Percentiles rank a stretch among this genome's conserved stretches.
Evolutionary conservation across 2,797 vertebrate species (phyloP).

Genomic region (Hypotaenidia philippensis): DNA sequence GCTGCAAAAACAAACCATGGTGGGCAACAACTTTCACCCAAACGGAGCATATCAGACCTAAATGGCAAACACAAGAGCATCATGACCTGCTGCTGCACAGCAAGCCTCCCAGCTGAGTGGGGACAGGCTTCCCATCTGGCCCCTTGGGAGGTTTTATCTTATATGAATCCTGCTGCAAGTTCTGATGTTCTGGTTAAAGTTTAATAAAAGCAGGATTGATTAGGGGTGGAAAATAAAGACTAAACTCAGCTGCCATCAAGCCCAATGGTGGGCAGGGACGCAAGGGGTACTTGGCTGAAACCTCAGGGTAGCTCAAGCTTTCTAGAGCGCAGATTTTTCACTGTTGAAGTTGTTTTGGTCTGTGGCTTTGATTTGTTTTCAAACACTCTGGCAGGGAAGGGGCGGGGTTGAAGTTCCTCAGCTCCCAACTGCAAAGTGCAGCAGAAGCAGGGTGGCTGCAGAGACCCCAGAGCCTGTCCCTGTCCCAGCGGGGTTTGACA

Average conservation of each 20-base stretch:
- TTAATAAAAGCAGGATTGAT: neutral
- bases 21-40: neutral
- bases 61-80: neutral
- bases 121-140: neutral
- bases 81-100: neutral
- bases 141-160: neutral
- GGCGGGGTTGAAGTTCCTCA: neutral
- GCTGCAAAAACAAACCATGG: neutral
- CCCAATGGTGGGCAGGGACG: neutral
- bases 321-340: neutral
- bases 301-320: neutral
- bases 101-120: neutral
- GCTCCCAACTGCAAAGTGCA: neutral
- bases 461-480: fast-evolving
- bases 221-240: neutral
- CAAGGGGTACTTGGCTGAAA: neutral
- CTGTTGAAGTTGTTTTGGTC: neutral
- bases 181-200: neutral
- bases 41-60: neutral
- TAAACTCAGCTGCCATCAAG: neutral
- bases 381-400: neutral
- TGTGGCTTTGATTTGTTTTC: neutral
- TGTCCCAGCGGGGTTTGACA: neutral
- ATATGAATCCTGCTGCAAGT: neutral
- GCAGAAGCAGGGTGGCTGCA: neutral